These are phyloP conservation scores for Cariama cristata DNA, from an alignment of 2,113 vertebrate genomes.

Conservation along the genomic window DNA sequence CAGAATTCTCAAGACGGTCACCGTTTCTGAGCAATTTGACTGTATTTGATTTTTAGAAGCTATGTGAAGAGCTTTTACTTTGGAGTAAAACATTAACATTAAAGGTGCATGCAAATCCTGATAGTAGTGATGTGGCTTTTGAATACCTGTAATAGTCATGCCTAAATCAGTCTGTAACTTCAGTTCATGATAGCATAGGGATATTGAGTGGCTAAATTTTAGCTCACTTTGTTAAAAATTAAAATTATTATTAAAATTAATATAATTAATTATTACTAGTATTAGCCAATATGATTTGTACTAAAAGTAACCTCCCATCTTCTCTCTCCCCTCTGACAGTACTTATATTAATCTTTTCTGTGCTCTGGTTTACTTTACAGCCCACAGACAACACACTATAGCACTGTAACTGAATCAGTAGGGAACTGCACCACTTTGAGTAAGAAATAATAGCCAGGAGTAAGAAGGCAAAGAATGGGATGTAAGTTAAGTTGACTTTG, in stretches of 20 bases:
- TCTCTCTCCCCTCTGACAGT: background rate
- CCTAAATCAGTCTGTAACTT: background rate
- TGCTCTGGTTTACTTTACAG: background rate
- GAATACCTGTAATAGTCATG: background rate
- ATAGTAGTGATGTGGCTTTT: background rate
- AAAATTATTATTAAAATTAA: background rate
- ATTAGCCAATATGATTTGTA: background rate
- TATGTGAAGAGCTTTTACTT: background rate
- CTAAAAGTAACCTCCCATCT: background rate
- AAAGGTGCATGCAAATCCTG: background rate
- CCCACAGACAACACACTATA: background rate
- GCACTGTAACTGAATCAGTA: background rate
- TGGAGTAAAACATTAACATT: background rate
- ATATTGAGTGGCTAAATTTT: background rate
- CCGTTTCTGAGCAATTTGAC: background rate
- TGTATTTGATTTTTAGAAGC: background rate
- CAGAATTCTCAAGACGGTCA: background rate
- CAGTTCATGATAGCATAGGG: background rate
- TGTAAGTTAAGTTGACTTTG: background rate
- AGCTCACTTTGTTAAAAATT: background rate
- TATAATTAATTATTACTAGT: background rate
- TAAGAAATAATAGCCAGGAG: background rate
- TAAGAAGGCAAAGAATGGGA: background rate
- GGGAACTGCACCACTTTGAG: background rate
- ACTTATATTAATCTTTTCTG: background rate